Conservation (phyloP, 1,140 invertebrate genomes). For the Melipona quadrifasciata region DNA sequence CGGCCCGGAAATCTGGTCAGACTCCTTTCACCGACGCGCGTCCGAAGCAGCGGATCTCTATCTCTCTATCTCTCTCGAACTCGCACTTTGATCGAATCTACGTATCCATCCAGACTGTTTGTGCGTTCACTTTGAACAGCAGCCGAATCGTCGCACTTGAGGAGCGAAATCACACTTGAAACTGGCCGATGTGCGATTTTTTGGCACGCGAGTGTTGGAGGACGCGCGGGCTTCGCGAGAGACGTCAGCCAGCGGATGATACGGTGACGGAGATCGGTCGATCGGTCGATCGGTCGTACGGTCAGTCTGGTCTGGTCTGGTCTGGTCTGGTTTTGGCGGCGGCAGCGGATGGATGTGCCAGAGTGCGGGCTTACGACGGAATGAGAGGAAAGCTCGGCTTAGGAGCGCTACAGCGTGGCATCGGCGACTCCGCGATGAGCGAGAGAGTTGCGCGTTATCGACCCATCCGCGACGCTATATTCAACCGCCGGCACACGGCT, state of each 20-base stretch:
- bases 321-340: slow-evolving; percentile 36
- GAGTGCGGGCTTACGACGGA: slow-evolving; percentile 76
- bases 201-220: neutral
- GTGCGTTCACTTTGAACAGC: neutral
- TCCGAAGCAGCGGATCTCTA: neutral
- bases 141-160: neutral
- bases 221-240: neutral
- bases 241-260: slow-evolving; percentile 46
- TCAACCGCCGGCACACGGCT: slow-evolving; percentile 58
- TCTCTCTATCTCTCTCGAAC: neutral
- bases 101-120: neutral
- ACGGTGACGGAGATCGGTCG: slow-evolving; percentile 49
- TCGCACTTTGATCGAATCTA: neutral
- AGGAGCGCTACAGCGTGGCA: slow-evolving; percentile 74
- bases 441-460: slow-evolving; percentile 81
- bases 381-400: slow-evolving; percentile 77
- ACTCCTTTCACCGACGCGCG: neutral
- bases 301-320: slow-evolving; percentile 20
- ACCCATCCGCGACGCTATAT: slow-evolving; percentile 77
- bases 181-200: neutral
- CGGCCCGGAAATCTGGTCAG: neutral
- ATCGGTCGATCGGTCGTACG: slow-evolving; percentile 55
- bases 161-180: neutral
- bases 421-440: slow-evolving; percentile 75
- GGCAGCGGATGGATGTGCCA: slow-evolving; percentile 71